These are phyloP conservation scores for Zaprionus ornatus DNA, from an alignment of 1,140 invertebrate species.

Conservation along the genomic window DNA sequence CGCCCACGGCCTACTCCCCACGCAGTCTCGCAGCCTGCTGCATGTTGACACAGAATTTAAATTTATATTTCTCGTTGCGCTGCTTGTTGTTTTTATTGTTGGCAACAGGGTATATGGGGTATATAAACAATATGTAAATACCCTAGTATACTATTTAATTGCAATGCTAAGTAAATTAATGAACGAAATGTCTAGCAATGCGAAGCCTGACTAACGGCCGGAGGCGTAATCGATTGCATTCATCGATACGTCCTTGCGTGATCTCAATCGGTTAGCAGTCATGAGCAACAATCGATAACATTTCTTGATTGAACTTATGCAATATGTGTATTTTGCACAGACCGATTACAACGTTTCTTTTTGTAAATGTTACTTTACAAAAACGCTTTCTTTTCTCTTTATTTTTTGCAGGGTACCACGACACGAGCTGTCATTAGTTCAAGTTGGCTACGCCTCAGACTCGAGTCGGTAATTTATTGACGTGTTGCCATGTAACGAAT, in stretches of 20 bases:
- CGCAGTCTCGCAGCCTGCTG: slow-evolving; percentile 21
- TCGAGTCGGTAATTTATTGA: slow-evolving; percentile 69
- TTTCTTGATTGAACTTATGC: not conserved
- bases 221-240: not conserved
- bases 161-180: not conserved
- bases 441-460: slow-evolving; percentile 51
- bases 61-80: slow-evolving; percentile 73
- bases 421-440: slow-evolving; percentile 56
- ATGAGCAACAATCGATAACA: not conserved
- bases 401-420: not conserved
- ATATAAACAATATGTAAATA: not conserved
- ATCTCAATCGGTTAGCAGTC: no score
- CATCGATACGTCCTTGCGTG: not conserved
- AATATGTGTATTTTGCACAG: not conserved
- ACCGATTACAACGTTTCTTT: not conserved
- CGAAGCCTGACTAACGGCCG: not conserved
- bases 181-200: not conserved
- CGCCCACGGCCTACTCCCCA: not conserved
- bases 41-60: slow-evolving; percentile 78
- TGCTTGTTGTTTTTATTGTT: slow-evolving; percentile 45
- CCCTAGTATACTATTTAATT: not conserved
- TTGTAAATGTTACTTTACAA: not conserved
- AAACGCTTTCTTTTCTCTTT: not conserved
- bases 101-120: slow-evolving; percentile 31
- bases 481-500: slow-evolving; percentile 67